Evolutionary conservation across 1,140 invertebrate genomes (phyloP).

Genomic region (Drosophila subpulchrella): DNA sequence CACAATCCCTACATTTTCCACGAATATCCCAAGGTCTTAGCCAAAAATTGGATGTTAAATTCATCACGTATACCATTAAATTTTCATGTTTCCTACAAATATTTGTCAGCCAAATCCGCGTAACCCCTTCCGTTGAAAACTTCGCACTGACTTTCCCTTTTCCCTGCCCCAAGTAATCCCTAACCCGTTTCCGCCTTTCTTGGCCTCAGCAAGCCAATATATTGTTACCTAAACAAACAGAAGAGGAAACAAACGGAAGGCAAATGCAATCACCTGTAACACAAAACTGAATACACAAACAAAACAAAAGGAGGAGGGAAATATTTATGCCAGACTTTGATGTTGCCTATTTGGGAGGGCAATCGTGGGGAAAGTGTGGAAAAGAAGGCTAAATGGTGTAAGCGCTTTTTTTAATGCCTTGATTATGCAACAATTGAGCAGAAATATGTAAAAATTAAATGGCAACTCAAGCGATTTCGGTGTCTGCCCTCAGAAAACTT

Average conservation of each 20-base stretch:
- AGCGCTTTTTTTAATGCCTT: conserved; percentile 68
- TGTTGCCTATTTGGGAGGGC: conserved; percentile 63
- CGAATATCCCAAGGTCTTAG: background rate
- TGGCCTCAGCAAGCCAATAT: conserved; percentile 46
- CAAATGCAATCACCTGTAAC: conserved; percentile 81
- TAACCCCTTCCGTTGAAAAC: conserved; percentile 29
- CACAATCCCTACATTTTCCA: background rate
- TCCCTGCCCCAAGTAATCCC: background rate
- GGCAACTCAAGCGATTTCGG: conserved; percentile 58
- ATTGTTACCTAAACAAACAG: conserved; percentile 75
- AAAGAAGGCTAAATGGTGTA: conserved; percentile 37
- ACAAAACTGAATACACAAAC: conserved; percentile 77
- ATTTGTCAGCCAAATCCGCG: conserved; percentile 38
- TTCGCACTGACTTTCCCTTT: conserved; percentile 4
- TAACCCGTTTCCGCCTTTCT: conserved; percentile 29
- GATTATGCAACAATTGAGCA: conserved; percentile 63
- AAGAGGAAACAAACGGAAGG: conserved; percentile 28
- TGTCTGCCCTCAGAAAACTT: conserved; percentile 36
- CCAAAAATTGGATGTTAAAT: background rate
- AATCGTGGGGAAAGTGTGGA: conserved; percentile 19
- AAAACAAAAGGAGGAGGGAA: conserved; percentile 64
- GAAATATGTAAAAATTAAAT: conserved; percentile 59
- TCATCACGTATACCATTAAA: conserved; percentile 42
- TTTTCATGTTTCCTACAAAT: conserved; percentile 54
- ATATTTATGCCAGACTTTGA: conserved; percentile 70